phyloP scores from a whole-genome alignment of 2,797 vertebrate genomes.

The Ispidina picta region DNA sequence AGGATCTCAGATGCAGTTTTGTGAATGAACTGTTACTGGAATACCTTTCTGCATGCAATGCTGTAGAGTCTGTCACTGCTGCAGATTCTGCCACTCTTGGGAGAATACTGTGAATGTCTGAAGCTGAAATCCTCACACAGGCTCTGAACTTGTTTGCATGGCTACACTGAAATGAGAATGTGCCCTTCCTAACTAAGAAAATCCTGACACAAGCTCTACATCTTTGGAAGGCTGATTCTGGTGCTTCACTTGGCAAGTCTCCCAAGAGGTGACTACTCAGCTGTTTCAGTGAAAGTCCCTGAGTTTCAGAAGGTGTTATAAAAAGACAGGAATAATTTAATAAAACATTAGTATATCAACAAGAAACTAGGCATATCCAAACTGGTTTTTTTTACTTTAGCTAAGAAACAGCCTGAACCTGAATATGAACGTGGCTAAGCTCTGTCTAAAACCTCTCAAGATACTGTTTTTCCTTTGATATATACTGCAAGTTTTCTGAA shows the following conservation, averaged over 20 bases:
- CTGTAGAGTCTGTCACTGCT: background rate
- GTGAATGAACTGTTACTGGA: background rate
- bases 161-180: background rate
- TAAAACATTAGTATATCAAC: background rate
- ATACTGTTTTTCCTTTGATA: background rate
- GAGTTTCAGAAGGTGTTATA: background rate
- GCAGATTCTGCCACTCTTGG: background rate
- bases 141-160: fast-evolving
- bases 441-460: background rate
- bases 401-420: background rate
- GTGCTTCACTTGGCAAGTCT: background rate
- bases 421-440: background rate
- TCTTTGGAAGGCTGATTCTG: background rate
- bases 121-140: background rate
- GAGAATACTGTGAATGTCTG: background rate
- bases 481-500: background rate
- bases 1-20: background rate
- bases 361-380: background rate
- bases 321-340: background rate
- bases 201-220: background rate
- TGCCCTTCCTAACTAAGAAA: background rate
- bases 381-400: background rate
- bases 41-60: background rate
- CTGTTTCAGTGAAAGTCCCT: background rate
- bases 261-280: background rate